Conservation (phyloP, 2,113 vertebrate genomes). For the Thermophis baileyi region DNA sequence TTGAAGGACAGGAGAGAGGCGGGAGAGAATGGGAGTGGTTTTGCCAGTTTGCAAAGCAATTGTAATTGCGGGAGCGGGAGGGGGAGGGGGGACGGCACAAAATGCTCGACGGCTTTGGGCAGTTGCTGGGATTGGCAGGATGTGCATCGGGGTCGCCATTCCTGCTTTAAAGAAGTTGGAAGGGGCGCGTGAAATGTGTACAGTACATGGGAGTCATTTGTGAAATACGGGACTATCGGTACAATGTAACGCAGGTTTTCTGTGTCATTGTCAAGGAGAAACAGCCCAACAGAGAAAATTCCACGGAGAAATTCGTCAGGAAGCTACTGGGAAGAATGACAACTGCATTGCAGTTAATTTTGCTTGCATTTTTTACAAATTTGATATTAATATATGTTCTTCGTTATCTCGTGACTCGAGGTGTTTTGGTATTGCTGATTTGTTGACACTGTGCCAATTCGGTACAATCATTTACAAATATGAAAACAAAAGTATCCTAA, state of each 20-base stretch:
- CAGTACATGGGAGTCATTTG: neutral
- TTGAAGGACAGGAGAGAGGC: neutral
- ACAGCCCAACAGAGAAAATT: neutral
- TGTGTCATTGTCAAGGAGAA: slow-evolving; percentile 24
- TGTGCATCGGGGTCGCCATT: neutral
- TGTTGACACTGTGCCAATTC: neutral
- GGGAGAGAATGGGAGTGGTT: neutral
- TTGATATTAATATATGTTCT: neutral
- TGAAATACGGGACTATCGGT: neutral
- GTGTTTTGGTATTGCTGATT: neutral
- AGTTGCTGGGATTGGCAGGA: neutral
- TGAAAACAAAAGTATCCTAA: neutral
- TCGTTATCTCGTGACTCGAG: neutral
- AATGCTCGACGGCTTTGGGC: neutral
- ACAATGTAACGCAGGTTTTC: neutral
- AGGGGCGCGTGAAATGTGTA: neutral
- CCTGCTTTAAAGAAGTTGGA: neutral
- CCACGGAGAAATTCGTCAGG: neutral
- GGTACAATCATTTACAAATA: neutral
- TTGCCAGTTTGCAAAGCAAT: neutral
- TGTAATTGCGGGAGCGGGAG: neutral
- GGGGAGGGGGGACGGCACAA: too few species aligned
- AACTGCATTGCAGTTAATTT: slow-evolving; percentile 20
- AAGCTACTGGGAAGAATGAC: neutral
- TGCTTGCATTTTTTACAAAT: neutral